Evolutionary conservation across 2,888 invertebrate species (phyloP).

Genomic region (Eumerus sabulonum): DNA sequence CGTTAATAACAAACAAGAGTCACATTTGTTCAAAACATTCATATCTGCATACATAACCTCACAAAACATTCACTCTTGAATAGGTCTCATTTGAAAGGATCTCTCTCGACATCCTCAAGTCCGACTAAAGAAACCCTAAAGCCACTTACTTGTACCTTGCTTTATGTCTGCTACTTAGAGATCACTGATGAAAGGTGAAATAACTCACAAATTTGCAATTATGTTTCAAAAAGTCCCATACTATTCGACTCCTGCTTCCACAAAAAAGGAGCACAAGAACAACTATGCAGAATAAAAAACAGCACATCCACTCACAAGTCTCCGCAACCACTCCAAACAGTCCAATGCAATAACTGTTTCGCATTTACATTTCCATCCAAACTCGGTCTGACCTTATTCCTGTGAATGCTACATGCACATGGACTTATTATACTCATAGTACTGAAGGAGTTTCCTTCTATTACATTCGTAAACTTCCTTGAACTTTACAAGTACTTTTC

Average conservation of each 20-base stretch:
- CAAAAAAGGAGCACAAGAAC: too few relatives aligned
- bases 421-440: neutral
- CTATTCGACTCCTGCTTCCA: neutral
- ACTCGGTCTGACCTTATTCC: neutral
- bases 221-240: neutral
- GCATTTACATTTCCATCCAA: too few relatives aligned
- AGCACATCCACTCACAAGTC: too few relatives aligned
- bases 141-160: too few relatives aligned
- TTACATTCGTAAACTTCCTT: conserved; percentile 63
- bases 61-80: too few relatives aligned
- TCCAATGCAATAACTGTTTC: conserved; percentile 40
- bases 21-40: too few relatives aligned
- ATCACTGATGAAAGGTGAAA: neutral
- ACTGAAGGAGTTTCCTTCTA: conserved; percentile 52
- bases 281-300: too few relatives aligned
- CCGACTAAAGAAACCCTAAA: neutral
- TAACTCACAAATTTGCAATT: neutral
- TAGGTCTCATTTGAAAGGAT: too few relatives aligned
- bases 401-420: conserved; percentile 14
- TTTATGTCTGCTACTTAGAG: too few relatives aligned
- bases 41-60: too few relatives aligned
- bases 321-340: conserved; percentile 26
- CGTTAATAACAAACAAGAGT: too few relatives aligned
- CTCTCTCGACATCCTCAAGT: too few relatives aligned
- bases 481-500: conserved; percentile 65